Evolutionary conservation across 2,113 vertebrate genomes (phyloP), one percentile per base, ranked within the genome.

Genomic region (Lipophrys pholis): DNA sequence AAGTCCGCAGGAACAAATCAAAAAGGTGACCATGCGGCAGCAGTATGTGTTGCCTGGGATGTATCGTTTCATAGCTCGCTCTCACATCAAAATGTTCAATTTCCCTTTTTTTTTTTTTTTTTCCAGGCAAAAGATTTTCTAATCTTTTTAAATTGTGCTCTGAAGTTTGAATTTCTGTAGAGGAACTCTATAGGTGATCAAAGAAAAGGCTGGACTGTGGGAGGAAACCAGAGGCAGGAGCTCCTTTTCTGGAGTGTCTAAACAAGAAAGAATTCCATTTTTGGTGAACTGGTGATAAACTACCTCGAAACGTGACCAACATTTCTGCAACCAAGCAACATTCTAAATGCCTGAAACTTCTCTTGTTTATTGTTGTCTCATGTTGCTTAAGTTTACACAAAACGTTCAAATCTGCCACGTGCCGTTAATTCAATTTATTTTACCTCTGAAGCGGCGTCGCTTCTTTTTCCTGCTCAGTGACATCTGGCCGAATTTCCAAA

Each of bases 1-100:
- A 9, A 56, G 62, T 63, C 61, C 57, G 54, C 30, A 38, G 41
- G 58, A 30, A 70, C n/a, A 15, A 73, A 74, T 63, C 48, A 12
- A 46, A 68, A 50, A 73, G 14, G 14, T 50, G 46, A 78, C 43
- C 71, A 63, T 8, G 38, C 7, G 16, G 53, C 15, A 57, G 51
- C 17, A 60, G 60, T 11, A 8, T 43, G 38, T 42, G 17, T 17
- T 42, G 15, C 53, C 15, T 16, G 11, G 4, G 7, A 80, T 9
- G 35, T 5, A 8, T 51, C 12, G 39, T 17, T 80, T 69, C 36
- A 21, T 11, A 63, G 61, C 57, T 6, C 0, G 16, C 5, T 16
- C 54, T 48, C 39, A n/a, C 17, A 55, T 69, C 12, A 45, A 70
- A 64, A 73, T 48, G 41, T 73, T 8, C 30, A 43, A 39, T 9